phyloP scores from a whole-genome alignment of 1,140 invertebrate species.

The Physella acuta region DNA sequence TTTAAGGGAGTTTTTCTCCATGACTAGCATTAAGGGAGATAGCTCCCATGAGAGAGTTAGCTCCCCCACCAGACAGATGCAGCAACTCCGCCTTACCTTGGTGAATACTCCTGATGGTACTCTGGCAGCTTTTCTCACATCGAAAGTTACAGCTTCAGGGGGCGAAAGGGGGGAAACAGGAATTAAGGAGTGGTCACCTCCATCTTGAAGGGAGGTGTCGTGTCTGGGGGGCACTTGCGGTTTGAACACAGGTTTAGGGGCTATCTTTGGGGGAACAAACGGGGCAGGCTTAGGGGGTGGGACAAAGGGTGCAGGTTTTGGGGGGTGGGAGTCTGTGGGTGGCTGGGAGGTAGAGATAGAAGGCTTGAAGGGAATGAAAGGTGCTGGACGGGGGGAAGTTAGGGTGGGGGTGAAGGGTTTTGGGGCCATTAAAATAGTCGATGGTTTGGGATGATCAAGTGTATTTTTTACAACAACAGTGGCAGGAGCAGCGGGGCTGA shows the following conservation, averaged over 20 bases:
- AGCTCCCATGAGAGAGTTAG: no score
- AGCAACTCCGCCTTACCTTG: no score
- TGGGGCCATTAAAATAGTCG: neutral
- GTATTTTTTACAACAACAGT: neutral
- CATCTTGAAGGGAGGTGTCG: neutral
- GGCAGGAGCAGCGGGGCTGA: neutral
- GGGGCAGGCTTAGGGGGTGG: constrained; percentile 1
- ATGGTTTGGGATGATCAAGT: neutral
- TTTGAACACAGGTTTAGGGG: constrained; percentile 15
- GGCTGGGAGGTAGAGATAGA: neutral
- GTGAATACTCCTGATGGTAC: neutral
- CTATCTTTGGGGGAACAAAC: constrained; percentile 1
- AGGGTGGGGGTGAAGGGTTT: neutral
- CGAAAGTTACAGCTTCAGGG: neutral
- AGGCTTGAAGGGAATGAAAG: neutral
- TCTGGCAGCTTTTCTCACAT: constrained; percentile 11
- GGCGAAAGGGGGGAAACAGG: constrained; percentile 1
- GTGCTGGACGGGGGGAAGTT: neutral
- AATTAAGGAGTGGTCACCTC: neutral
- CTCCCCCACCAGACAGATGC: no score
- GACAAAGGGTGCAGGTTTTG: neutral
- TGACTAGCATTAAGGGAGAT: no score
- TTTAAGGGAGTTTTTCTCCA: no score
- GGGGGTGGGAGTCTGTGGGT: neutral
- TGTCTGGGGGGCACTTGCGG: neutral